These are phyloP conservation scores for Lampris megalopsis DNA, from an alignment of 2,113 vertebrate species.

Conservation along the genomic window DNA sequence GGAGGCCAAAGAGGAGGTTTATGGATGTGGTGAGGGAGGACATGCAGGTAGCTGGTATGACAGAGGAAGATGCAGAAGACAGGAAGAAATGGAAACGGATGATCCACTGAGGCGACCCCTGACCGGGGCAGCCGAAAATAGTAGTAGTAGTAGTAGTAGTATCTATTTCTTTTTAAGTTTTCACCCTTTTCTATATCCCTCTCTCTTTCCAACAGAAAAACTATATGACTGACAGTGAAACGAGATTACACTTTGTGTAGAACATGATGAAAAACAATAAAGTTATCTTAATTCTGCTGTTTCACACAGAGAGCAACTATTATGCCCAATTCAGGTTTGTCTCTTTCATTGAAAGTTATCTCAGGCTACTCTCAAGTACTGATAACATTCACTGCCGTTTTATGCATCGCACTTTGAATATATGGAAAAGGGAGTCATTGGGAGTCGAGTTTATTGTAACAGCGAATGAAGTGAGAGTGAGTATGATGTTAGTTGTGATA, in stretches of 20 bases:
- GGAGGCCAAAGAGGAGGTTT: too few relatives aligned
- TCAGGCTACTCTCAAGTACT: slow-evolving; percentile 21
- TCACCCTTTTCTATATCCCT: not conserved
- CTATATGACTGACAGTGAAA: not conserved
- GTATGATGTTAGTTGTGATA: slow-evolving; percentile 29
- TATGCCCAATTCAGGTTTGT: not conserved
- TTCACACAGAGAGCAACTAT: not conserved
- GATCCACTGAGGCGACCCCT: too few relatives aligned
- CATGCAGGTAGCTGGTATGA: too few relatives aligned
- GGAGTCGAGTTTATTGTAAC: slow-evolving; percentile 18
- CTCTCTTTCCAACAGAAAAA: not conserved
- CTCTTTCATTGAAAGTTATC: not conserved
- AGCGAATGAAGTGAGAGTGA: slow-evolving; percentile 33
- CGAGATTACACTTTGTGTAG: not conserved
- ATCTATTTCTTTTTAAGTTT: not conserved
- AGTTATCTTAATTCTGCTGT: too few relatives aligned
- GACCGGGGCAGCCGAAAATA: too few relatives aligned
- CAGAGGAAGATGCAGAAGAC: too few relatives aligned
- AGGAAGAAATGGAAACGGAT: too few relatives aligned
- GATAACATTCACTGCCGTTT: slow-evolving; percentile 53
- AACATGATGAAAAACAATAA: not conserved
- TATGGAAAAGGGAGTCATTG: slow-evolving; percentile 61
- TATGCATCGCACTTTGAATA: slow-evolving; percentile 62
- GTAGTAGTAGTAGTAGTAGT: too few relatives aligned
- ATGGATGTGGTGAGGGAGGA: too few relatives aligned